Base-by-base conservation (phyloP, 2,113 vertebrate genomes). In the Galeopterus variegatus region DNA sequence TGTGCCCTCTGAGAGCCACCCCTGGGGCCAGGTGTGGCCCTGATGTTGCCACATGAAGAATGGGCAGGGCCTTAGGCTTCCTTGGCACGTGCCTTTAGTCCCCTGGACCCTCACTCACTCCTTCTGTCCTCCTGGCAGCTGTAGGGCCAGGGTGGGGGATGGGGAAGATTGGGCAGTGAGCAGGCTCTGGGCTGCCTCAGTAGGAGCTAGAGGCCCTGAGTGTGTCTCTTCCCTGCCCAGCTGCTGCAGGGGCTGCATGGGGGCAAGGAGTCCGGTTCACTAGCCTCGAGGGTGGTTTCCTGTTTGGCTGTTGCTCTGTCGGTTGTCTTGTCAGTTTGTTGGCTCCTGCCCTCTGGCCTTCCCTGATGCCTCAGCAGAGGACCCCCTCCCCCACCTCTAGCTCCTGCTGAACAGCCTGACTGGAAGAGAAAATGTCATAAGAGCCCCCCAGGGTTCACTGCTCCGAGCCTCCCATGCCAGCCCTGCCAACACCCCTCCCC, bases 271-370 rank as follows among this genome's bases (percentile, higher is more conserved):
- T 90, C 92, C 73, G 62, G 88, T 69, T 98, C 75, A 19, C 93
- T 75, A 72, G 93, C 76, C 58, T 58, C 0, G 19, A 9, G 4
- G 54, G n/a, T 48, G 60, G 77, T 84, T 97, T 97, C 94, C 97
- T 50, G 0, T 94, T 82, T 85, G 94, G 89, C 92, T 93, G 89
- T 96, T 96, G 95, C 75, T 70, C 81, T 87, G 60, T 31, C 23
- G 12, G 52, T 70, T 77, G 77, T 70, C 76, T 79, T 48, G 17
- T 50, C 64, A 24, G 48, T 84, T 77, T 76, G 56, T 56, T 58
- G 94, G 91, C 82, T 73, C 88, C 58, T 96, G 70, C 88, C 96
- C 96, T 97, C 97, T 97, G 92, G 62, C 97, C 97, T 98, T 97
- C 89, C 86, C 76, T 94, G 84, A 90, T 93, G 70, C 93, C 90